Base-by-base conservation (phyloP, 2,888 invertebrate genomes). In the Synergus laeviventris region DNA sequence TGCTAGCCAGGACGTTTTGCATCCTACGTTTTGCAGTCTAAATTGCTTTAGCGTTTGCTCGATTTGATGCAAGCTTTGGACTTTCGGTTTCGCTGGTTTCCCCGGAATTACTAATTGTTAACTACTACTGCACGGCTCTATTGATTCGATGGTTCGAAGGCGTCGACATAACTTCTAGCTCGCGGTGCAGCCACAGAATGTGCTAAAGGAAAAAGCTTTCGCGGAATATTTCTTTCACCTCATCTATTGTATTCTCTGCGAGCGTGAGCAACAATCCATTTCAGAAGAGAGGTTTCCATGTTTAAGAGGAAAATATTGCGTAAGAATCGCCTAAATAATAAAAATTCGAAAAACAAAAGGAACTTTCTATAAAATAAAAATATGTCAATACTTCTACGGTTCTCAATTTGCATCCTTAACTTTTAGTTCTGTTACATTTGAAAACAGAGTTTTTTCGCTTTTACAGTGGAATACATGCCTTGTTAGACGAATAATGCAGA, bases 71-170 rank as follows among this genome's bases (percentile, higher is more conserved):
- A 49, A 45, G 49, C 14, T 70, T 70, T 70, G 49, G 21, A 49
- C 70, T 24, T 16, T 49, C 16, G 31, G 45, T 49, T 49, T 49
- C 45, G 31, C 61, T 18, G 61, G 61, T 38, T 62, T 62, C 18
- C 61, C 61, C 38, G 61, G 36, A 62, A 62, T 62, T 21, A 18
- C 56, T 56, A 36, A 62, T 62, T 62, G 61, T 62, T 61, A 61
- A 61, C 61, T 61, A 24, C 59, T 24, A 24, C 21, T 24, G 24
- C 59, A 49, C 16, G 61, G 66, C 45, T 70, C 49, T 70, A 70
- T 70, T 70, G 70, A 70, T 70, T 70, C 45, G 45, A 49, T 70
- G 49, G 24, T 45, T 70, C 49, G 70, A 70, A 49, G 31, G 70
- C 70, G 49, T 36, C 70, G 70, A 45, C 56, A 56, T 56, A 56